A percentile compares a stretch with the other conserved stretches of the same genome.
Evolutionary conservation across 2,113 vertebrate genomes (phyloP).

Genomic region (Ophiodon elongatus): DNA sequence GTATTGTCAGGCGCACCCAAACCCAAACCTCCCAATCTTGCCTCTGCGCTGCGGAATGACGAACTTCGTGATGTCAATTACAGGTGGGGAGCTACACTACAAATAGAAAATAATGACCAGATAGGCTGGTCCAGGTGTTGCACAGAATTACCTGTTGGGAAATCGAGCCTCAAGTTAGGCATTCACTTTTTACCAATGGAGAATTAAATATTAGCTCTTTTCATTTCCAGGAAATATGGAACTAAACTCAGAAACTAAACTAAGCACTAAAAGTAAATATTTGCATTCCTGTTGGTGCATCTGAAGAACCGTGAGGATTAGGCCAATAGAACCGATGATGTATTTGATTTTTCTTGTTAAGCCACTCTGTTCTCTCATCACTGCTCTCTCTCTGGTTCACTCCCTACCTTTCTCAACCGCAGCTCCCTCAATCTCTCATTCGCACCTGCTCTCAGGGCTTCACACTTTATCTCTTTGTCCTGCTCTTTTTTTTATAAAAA

Average conservation of each 20-base stretch:
- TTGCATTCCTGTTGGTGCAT: neutral
- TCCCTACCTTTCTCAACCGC: neutral
- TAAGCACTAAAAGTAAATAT: neutral
- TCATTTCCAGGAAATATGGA: neutral
- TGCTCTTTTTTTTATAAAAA: neutral
- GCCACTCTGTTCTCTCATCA: neutral
- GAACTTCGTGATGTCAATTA: slow-evolving; percentile 45
- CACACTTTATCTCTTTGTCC: neutral
- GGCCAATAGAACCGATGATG: too few species aligned
- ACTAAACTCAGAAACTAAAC: neutral
- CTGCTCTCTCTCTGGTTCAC: neutral
- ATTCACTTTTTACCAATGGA: neutral
- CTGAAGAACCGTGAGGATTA: neutral
- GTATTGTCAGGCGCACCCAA: slow-evolving; percentile 70
- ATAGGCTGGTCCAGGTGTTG: neutral
- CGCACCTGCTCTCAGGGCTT: neutral
- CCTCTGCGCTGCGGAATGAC: slow-evolving; percentile 63
- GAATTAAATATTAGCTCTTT: neutral
- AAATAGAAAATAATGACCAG: slow-evolving; percentile 17
- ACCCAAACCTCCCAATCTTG: slow-evolving; percentile 71
- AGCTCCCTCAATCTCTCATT: neutral
- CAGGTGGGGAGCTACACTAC: slow-evolving; percentile 53
- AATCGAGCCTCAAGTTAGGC: neutral
- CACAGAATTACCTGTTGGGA: slow-evolving; percentile 3
- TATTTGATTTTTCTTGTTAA: neutral